phyloP scores from a whole-genome alignment of 2,797 vertebrate species.

The Podargus strigoides region DNA sequence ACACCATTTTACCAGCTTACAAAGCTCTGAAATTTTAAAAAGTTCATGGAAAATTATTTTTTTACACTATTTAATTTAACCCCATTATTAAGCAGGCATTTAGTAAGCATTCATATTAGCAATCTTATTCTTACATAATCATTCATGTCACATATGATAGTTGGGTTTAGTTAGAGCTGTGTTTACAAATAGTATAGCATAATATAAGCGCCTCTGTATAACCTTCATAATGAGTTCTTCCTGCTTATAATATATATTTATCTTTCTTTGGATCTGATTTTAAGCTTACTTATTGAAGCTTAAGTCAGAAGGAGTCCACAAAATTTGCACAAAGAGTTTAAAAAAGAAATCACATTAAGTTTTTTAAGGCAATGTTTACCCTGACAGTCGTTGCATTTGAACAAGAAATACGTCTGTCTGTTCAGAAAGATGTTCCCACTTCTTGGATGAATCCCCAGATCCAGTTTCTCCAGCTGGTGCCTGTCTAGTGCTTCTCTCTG shows the following conservation, averaged over 20 bases:
- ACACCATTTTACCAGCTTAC: background rate
- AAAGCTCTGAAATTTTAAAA: background rate
- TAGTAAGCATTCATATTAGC: constrained; percentile 5
- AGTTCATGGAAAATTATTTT: constrained; percentile 16
- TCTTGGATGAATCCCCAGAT: constrained; percentile 51
- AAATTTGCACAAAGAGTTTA: background rate
- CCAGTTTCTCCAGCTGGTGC: constrained; percentile 47
- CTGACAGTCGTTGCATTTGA: constrained; percentile 25
- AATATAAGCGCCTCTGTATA: background rate
- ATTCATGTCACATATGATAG: background rate
- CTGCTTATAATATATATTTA: background rate
- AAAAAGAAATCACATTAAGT: background rate
- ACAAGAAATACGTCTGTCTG: constrained; percentile 1
- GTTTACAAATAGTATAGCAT: background rate
- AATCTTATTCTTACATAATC: constrained; percentile 12
- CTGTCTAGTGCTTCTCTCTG: constrained; percentile 1
- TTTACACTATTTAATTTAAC: constrained; percentile 52
- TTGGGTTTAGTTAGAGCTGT: background rate
- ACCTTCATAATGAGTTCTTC: background rate
- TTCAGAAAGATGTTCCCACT: constrained; percentile 30
- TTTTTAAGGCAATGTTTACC: constrained; percentile 33
- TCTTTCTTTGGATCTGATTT: background rate
- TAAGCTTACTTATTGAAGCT: background rate
- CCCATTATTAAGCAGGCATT: constrained; percentile 45
- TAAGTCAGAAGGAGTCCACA: background rate